Base-by-base conservation (phyloP, 1,140 invertebrate genomes). In the Bathynomus jamesi region DNA sequence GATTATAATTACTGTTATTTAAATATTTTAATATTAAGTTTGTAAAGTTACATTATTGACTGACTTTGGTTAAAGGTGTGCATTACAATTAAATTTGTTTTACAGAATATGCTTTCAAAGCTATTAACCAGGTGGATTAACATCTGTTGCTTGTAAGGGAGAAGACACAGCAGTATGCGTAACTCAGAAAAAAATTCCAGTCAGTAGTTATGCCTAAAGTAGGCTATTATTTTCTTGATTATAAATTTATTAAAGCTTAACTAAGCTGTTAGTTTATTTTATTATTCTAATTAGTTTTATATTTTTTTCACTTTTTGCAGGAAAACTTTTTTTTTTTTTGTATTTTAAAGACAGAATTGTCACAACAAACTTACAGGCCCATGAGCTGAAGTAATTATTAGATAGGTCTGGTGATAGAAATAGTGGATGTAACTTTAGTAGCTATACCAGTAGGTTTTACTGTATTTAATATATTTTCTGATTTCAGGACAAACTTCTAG, bases 61-160 rank as follows among this genome's bases (percentile, higher is more conserved):
- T n/a, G n/a, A n/a, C n/a, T n/a, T n/a, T n/a, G n/a, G n/a, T n/a
- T n/a, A n/a, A n/a, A n/a, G n/a, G n/a, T n/a, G n/a, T n/a, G n/a
- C n/a, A n/a, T n/a, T n/a, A n/a, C n/a, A n/a, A n/a, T n/a, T n/a
- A n/a, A n/a, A n/a, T n/a, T n/a, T n/a, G n/a, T n/a, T 69, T 32
- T 85, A 40, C 82, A 93, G 97, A 99, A 84, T 99, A 99, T 91
- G 96, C 98, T 0, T 96, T 99, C 81, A 99, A 99, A 84, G 96
- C 98, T 0, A 99, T 99, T 76, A 98, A 97, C 81, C 95, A 99
- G 95, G 94, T 68, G 97, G 96, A 24, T 84, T 99, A 28, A 99
- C 97, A n/a, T 98, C 96, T 0, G 93, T 99, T 53, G 96, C 94
- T 2, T 84, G 99, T 1, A 94, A 94, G 82, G 93, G 94, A 30